Conservation (phyloP, 1,140 invertebrate genomes). For the Bombus superbus region DNA sequence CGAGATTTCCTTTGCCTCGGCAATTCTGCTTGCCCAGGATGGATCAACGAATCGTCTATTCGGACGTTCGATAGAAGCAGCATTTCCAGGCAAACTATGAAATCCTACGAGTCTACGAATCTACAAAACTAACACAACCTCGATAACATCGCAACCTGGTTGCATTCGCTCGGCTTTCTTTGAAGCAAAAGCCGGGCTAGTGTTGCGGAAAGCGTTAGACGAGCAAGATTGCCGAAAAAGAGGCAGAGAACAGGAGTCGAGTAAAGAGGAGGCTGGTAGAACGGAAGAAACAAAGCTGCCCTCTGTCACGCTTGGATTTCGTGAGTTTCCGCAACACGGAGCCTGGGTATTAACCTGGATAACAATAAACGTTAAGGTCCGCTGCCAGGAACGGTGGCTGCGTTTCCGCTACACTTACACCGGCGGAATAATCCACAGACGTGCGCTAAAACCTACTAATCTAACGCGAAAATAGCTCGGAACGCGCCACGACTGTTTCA, state of each 20-base stretch:
- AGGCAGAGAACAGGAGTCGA: neutral
- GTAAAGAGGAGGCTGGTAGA: neutral
- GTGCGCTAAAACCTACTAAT: neutral
- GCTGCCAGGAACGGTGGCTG: neutral
- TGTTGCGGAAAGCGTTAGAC: neutral
- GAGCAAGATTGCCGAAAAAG: neutral
- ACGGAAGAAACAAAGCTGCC: slow-evolving; percentile 16
- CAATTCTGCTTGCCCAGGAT: too few species aligned
- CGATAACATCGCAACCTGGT: neutral
- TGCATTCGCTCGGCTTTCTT: neutral
- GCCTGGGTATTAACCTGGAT: slow-evolving; percentile 45
- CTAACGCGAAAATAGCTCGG: slow-evolving; percentile 33
- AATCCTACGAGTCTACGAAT: neutral
- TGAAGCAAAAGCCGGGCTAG: neutral
- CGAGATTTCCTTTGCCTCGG: too few species aligned
- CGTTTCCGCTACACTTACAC: slow-evolving; percentile 30
- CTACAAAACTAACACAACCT: neutral
- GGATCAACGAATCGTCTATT: neutral
- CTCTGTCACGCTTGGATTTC: slow-evolving; percentile 31
- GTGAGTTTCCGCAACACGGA: slow-evolving; percentile 32
- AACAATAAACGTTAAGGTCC: slow-evolving; percentile 53
- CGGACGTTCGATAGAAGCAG: neutral
- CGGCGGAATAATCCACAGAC: slow-evolving; percentile 31
- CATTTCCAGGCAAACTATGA: neutral
- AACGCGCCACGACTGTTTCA: slow-evolving; percentile 4